Base-by-base conservation (phyloP, 2,797 vertebrate genomes). In the Meriones psammophilus region DNA sequence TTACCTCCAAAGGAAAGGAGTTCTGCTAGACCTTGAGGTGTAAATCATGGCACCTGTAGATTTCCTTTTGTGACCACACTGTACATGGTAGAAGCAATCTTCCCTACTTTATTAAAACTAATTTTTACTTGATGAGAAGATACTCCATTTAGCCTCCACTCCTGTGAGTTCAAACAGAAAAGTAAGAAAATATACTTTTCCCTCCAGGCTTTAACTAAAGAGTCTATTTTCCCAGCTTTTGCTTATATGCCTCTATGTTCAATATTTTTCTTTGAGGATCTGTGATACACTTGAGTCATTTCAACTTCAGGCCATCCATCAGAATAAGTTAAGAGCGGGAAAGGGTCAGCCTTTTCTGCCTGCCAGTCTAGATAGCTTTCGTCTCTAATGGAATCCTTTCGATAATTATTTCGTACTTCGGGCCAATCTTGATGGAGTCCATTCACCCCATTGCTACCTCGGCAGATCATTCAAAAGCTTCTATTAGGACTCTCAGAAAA, bases 331-430 rank as follows among this genome's bases (percentile, higher is more conserved):
- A 96, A 97, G 97, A 95, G 91, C 68, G n/a, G 91, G 56, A 96
- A 97, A 94, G 95, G 97, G 97, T 96, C 97, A 94, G 95, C 91
- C 91, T 96, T 94, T 92, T 94, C 96, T 94, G 91, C 42, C 91
- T 97, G 92, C 95, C 95, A 96, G 96, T 64, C 96, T 71, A 94
- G 97, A 91, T 88, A 95, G 96, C 96, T 96, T 97, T 94, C 50
- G 83, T 97, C 97, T 98, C 97, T 98, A 98, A 98, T 98, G 97
- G 97, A 97, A 98, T 97, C 92, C 83, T 98, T 97, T 96, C 15
- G 26, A 97, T 97, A 98, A 98, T 98, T 97, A 98, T 97, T 97
- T 97, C 94, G 94, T 97, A 96, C 92, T 96, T 97, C 87, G 94
- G 94, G 96, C 94, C 95, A 96, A 96, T 96, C 97, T 97, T 97